Conservation (phyloP, 2,113 vertebrate genomes). For the Chaetops frenatus region DNA sequence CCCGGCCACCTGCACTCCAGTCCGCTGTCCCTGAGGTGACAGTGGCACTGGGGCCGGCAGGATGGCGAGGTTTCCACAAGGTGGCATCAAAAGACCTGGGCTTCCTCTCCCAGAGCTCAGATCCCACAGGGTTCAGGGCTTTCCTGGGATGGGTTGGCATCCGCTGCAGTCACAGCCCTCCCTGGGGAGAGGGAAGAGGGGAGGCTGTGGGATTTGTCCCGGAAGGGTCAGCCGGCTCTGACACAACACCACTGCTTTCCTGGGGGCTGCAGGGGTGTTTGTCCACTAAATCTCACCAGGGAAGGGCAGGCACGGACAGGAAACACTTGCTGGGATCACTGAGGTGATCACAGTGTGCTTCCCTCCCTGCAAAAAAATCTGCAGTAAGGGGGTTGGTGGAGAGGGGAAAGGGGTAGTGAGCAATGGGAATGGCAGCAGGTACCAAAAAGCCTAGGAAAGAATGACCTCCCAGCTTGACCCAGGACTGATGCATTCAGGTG, state of each 20-base stretch:
- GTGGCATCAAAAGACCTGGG: slow-evolving; percentile 26
- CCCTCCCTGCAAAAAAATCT: not conserved
- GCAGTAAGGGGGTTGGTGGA: not conserved
- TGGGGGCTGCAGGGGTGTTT: not conserved
- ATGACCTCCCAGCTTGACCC: not conserved
- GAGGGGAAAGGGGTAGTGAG: not conserved
- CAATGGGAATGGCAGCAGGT: not conserved
- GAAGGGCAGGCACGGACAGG: accelerated
- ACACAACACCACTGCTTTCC: not conserved
- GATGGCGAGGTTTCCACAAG: slow-evolving; percentile 25
- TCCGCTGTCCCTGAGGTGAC: not conserved
- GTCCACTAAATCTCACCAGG: accelerated
- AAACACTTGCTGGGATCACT: not conserved
- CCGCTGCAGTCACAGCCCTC: not conserved
- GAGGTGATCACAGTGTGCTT: accelerated
- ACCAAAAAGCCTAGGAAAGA: not conserved
- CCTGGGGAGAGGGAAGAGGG: not conserved
- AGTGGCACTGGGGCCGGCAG: not conserved
- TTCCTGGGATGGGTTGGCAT: not conserved
- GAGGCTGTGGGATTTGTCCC: not conserved
- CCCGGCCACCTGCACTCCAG: not conserved
- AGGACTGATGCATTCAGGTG: not conserved
- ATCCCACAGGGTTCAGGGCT: not conserved
- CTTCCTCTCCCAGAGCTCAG: not conserved
- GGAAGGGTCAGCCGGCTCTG: not conserved